These are phyloP conservation scores for Acrocephalus arundinaceus DNA, from an alignment of 2,113 vertebrate genomes.

Conservation along the genomic window DNA sequence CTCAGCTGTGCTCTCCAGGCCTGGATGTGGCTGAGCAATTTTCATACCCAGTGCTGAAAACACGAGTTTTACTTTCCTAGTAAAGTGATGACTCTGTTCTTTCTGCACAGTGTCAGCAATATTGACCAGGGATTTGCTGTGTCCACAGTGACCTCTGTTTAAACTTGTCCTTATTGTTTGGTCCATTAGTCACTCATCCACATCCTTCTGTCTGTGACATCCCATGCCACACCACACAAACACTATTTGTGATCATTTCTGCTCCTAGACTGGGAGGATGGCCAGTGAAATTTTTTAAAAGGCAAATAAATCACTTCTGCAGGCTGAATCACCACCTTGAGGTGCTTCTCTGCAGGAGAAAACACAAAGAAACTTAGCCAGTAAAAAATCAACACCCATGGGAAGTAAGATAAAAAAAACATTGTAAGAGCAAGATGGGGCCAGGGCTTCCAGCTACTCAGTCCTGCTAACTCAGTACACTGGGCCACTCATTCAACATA, in stretches of 20 bases:
- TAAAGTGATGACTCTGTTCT: background rate
- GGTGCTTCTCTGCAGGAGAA: background rate
- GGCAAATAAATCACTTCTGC: background rate
- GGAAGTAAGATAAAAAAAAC: background rate
- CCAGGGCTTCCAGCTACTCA: background rate
- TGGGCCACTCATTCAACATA: background rate
- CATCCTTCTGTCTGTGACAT: background rate
- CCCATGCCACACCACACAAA: background rate
- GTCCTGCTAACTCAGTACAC: background rate
- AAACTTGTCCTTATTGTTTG: background rate
- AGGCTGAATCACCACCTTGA: background rate
- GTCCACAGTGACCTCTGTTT: background rate
- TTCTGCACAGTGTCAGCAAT: background rate
- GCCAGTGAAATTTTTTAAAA: background rate
- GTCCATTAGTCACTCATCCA: background rate
- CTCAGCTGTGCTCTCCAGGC: background rate
- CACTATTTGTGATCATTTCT: background rate
- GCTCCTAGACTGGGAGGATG: background rate
- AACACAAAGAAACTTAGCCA: background rate
- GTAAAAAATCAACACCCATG: background rate
- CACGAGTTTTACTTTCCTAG: background rate
- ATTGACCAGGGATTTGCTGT: background rate
- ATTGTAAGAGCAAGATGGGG: background rate
- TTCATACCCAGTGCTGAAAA: background rate
- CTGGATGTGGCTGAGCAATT: background rate